Conservation (phyloP, 2,888 invertebrate species). For the Zeuzera pyrina region DNA sequence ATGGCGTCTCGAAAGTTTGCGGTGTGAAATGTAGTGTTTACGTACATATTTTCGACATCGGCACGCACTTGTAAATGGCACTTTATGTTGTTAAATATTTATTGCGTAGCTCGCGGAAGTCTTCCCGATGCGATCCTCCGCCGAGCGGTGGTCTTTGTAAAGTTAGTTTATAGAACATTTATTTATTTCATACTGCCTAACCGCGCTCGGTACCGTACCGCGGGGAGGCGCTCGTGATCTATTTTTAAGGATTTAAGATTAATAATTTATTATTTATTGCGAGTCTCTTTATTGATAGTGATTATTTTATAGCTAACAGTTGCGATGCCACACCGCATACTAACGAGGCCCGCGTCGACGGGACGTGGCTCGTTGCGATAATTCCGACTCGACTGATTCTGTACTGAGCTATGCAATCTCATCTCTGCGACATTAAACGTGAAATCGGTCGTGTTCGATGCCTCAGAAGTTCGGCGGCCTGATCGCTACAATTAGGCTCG, state of each 20-base stretch:
- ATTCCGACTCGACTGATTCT: slow-evolving; percentile 34
- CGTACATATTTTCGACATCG: slow-evolving; percentile 55
- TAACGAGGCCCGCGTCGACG: slow-evolving; percentile 62
- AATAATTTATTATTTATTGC: slow-evolving; percentile 74
- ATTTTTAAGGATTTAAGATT: slow-evolving; percentile 72
- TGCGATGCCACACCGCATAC: slow-evolving; percentile 66
- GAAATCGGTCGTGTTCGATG: slow-evolving; percentile 2
- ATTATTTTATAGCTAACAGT: slow-evolving; percentile 59
- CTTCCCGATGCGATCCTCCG: slow-evolving; percentile 70
- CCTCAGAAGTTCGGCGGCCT: slow-evolving; percentile 42
- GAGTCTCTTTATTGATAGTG: slow-evolving; percentile 72
- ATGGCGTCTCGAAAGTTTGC: slow-evolving; percentile 72
- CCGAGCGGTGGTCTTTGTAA: slow-evolving; percentile 72
- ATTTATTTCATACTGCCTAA: slow-evolving; percentile 70
- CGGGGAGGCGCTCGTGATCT: slow-evolving; percentile 73
- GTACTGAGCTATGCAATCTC: slow-evolving; percentile 11
- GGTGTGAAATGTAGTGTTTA: slow-evolving; percentile 67
- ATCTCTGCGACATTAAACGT: neutral
- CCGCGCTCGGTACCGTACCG: slow-evolving; percentile 71
- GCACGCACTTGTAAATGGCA: slow-evolving; percentile 72
- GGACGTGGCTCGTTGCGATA: slow-evolving; percentile 45
- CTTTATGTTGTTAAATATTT: slow-evolving; percentile 70
- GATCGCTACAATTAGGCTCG: slow-evolving; percentile 18
- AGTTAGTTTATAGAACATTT: slow-evolving; percentile 70
- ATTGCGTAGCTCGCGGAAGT: slow-evolving; percentile 70